Evolutionary conservation across 2,888 invertebrate genomes (phyloP).

Genomic region (Lithophane ornitopus): DNA sequence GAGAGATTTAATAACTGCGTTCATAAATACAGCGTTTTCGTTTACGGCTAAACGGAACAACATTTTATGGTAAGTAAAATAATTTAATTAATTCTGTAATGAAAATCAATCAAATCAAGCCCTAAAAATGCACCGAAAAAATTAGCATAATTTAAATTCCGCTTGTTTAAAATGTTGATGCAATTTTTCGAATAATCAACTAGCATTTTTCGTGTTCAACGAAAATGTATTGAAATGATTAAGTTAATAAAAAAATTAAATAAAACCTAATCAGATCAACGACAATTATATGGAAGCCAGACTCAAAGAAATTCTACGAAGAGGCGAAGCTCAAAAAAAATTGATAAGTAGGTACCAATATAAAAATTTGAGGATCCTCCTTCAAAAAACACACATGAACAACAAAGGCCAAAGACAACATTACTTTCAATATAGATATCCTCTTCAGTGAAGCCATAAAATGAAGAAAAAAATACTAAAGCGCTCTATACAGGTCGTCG

Average conservation of each 20-base stretch:
- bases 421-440: conserved; percentile 50
- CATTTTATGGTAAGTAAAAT: conserved; percentile 32
- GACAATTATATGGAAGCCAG: background rate
- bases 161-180: conserved; percentile 12
- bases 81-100: conserved; percentile 38
- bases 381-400: conserved; percentile 22
- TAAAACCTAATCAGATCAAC: background rate
- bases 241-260: no score
- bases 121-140: conserved; percentile 27
- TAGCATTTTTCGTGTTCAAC: background rate
- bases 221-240: background rate
- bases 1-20: conserved; percentile 35
- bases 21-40: conserved; percentile 18
- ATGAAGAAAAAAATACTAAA: conserved; percentile 51
- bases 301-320: conserved; percentile 13
- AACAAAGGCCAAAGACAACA: conserved; percentile 44
- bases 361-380: background rate
- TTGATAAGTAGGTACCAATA: background rate
- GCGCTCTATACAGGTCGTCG: conserved; percentile 49
- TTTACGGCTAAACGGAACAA: background rate
- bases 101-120: conserved; percentile 51
- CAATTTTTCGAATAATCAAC: background rate
- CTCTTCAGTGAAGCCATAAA: conserved; percentile 47
- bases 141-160: conserved; percentile 19
- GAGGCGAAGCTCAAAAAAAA: background rate